Evolutionary conservation across 2,113 vertebrate genomes (phyloP), one percentile per base, ranked within the genome.

Genomic region (Paramisgurnus dabryanus): DNA sequence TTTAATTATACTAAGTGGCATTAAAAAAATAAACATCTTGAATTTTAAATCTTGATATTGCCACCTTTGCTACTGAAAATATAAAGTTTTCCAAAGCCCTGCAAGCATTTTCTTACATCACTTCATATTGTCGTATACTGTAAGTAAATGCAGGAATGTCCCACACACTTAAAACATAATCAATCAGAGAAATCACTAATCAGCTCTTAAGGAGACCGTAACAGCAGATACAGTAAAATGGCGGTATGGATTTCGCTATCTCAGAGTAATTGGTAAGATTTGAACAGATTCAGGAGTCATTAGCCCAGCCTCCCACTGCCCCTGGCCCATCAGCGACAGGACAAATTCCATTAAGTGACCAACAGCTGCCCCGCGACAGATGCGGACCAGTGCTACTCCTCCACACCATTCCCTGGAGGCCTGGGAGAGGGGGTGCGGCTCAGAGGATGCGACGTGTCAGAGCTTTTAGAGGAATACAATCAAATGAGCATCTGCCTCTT

Each of bases 341-440:
- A 88, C 85, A 88, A 89, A 86, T 86, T 87, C 90, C 88, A 91
- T 89, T 90, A 87, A 83, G 84, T 86, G 88, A 84, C 87, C 83
- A 91, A 89, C 92, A 93, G 90, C 91, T 93, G 93, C 87, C 88
- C 85, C 3, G 80, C 64, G 88, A 89, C 93, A 93, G 93, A 94
- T 93, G 93, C 89, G 84, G 83, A 84, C 89, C 81, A 86, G 79
- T 85, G 83, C 87, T 83, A 22, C 80, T 86, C 83, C 85, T 87
- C 83, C 49, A 78, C 86, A 86, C 82, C 71, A 71, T 72, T 89
- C 87, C 89, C 91, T 85, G 76, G 87, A 89, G 90, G 90, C 84
- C 75, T 89, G 82, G 89, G 89, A 74, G 80, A 76, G 80, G 71
- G 85, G 81, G 87, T 82, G 85, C 76, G 83, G 82, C 88, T 83